Conservation (phyloP, 1,140 invertebrate species). For the Tribolium castaneum region DNA sequence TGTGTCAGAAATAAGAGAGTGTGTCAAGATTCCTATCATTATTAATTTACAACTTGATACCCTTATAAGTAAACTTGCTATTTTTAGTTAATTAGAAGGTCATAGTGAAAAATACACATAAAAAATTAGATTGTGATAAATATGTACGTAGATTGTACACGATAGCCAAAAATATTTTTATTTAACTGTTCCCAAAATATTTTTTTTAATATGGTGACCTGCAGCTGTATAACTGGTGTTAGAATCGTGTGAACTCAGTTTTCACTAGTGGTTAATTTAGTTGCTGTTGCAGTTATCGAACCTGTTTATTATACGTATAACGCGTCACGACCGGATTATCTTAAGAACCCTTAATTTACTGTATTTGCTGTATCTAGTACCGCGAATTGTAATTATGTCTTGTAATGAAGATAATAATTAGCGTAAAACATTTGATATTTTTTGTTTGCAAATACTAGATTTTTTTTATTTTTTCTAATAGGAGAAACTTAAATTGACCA, state of each 20-base stretch:
- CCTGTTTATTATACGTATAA: neutral
- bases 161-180: too few relatives aligned
- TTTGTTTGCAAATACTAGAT: too few relatives aligned
- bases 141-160: too few relatives aligned
- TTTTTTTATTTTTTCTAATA: too few relatives aligned
- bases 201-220: too few relatives aligned
- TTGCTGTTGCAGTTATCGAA: neutral
- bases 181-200: too few relatives aligned
- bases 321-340: neutral
- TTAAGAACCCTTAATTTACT: neutral
- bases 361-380: neutral
- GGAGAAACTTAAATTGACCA: too few relatives aligned
- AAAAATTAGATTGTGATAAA: too few relatives aligned
- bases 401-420: too few relatives aligned
- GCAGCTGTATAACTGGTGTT: neutral
- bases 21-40: neutral
- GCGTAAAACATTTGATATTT: too few relatives aligned
- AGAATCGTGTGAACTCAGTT: neutral
- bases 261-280: neutral
- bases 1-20: neutral
- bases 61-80: neutral
- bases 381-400: neutral
- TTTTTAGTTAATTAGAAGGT: neutral
- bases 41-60: neutral
- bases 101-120: too few relatives aligned